These are phyloP conservation scores for Stratiomys singularior DNA, from an alignment of 2,888 invertebrate species.

Conservation along the genomic window DNA sequence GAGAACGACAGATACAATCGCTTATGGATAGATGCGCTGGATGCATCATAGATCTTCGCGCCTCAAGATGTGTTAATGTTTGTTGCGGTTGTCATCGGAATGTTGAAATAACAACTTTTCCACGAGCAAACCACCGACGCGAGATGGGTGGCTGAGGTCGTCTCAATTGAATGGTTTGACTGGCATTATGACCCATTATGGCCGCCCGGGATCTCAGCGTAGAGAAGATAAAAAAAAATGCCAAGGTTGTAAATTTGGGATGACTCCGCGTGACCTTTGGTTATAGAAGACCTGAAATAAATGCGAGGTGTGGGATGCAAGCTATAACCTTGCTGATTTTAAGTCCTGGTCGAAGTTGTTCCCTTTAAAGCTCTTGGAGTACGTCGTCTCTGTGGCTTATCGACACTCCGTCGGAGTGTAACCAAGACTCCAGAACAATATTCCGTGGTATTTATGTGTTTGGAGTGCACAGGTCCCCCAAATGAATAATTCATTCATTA, in stretches of 20 bases:
- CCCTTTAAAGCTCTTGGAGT: background rate
- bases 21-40: background rate
- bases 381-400: background rate
- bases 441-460: background rate
- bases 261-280: background rate
- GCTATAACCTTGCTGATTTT: background rate
- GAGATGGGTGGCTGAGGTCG: slow-evolving; percentile 32
- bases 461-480: slow-evolving; percentile 26
- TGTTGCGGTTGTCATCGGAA: slow-evolving; percentile 36
- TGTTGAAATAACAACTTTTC: slow-evolving; percentile 37
- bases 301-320: background rate
- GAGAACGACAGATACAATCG: background rate
- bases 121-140: background rate
- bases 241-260: background rate
- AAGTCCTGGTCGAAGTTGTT: background rate
- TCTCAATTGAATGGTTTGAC: background rate
- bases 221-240: background rate
- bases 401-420: background rate
- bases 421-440: background rate
- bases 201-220: background rate
- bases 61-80: slow-evolving; percentile 32
- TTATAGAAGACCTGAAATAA: background rate
- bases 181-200: background rate
- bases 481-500: slow-evolving; percentile 34
- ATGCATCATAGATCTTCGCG: slow-evolving; percentile 2